These are phyloP conservation scores for Momotus momota DNA, from an alignment of 2,797 vertebrate species.

Conservation along the genomic window DNA sequence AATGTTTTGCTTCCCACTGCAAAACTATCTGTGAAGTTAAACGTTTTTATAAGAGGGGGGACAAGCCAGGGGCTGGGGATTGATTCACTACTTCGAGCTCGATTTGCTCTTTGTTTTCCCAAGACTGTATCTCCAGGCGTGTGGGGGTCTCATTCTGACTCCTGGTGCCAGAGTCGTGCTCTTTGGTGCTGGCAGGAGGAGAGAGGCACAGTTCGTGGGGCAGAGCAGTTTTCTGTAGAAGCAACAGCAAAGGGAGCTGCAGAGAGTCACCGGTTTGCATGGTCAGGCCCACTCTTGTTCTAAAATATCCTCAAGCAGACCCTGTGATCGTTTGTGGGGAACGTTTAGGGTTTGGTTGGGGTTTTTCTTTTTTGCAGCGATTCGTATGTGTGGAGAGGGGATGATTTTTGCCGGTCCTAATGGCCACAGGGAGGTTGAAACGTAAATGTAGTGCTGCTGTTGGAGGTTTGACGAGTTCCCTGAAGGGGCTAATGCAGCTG, in stretches of 20 bases:
- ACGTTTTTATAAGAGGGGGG: not conserved
- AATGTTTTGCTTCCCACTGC: not conserved
- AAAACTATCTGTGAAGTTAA: not conserved
- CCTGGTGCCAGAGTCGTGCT: not conserved
- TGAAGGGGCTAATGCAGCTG: not conserved
- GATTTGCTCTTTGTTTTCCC: not conserved
- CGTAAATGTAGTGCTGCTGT: not conserved
- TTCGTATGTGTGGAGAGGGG: not conserved
- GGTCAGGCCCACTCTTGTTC: not conserved
- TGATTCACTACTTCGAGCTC: not conserved
- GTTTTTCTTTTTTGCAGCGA: not conserved
- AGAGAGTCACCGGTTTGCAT: not conserved
- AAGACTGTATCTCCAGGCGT: rapidly evolving
- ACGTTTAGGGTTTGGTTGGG: rapidly evolving
- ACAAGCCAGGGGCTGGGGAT: not conserved
- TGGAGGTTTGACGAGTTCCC: not conserved
- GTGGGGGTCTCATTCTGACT: not conserved
- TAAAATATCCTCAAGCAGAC: not conserved
- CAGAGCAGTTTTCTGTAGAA: not conserved
- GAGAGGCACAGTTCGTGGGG: rapidly evolving
- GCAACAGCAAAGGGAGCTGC: not conserved
- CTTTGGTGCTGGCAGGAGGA: not conserved
- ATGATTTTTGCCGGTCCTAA: not conserved
- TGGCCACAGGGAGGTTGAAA: not conserved
- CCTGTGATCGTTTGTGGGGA: not conserved